Evolutionary conservation across 2,797 vertebrate genomes (phyloP).

Genomic region (Carduelis carduelis): DNA sequence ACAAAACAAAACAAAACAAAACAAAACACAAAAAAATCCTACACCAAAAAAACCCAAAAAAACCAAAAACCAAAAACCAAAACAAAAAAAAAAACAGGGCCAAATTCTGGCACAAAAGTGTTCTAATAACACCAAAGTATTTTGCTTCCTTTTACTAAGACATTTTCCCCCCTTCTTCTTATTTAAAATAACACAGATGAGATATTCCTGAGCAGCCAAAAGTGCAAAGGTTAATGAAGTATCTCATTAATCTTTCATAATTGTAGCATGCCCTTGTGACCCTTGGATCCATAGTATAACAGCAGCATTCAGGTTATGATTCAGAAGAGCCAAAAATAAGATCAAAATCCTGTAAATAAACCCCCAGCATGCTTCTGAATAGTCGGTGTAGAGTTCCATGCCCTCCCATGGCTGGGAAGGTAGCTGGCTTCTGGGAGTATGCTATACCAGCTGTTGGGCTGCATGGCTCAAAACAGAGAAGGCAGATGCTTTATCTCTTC

Average conservation of each 20-base stretch:
- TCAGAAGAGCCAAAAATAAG: conserved; percentile 41
- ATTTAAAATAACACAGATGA: conserved; percentile 32
- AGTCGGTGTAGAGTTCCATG: neutral
- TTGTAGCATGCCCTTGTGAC: conserved; percentile 56
- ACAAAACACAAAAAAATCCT: no score
- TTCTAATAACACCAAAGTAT: neutral
- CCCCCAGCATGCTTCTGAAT: neutral
- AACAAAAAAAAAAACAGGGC: fast-evolving
- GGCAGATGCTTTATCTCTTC: neutral
- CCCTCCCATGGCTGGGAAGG: neutral
- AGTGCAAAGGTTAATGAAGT: conserved; percentile 72
- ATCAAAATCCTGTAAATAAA: conserved; percentile 41
- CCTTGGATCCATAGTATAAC: neutral
- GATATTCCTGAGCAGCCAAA: conserved; percentile 37
- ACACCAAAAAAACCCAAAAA: no score
- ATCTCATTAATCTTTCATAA: conserved; percentile 71
- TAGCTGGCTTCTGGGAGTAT: neutral
- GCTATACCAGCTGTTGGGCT: neutral
- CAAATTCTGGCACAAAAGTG: neutral
- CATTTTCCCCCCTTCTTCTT: neutral
- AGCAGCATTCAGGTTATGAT: conserved; percentile 25
- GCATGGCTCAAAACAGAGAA: neutral
- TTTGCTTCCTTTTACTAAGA: neutral
- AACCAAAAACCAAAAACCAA: no score
- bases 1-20: neutral